Percentiles rank a stretch among this genome's conserved stretches.
Conservation (phyloP, 2,888 invertebrate genomes). For the Nomada goodeniana region DNA sequence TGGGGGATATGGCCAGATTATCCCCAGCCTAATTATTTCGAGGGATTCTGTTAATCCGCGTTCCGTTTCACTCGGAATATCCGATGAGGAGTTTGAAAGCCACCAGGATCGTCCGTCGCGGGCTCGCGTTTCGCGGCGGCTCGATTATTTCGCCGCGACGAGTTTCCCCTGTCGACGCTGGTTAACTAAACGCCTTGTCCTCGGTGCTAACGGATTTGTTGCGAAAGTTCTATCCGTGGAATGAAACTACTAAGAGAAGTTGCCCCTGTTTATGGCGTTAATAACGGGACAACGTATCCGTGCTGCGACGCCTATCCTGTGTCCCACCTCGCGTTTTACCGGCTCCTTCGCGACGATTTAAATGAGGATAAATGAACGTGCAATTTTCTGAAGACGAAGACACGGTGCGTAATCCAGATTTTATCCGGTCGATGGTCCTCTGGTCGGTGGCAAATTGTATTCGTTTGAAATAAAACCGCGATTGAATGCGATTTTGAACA, state of each 20-base stretch:
- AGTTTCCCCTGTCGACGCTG: constrained; percentile 28
- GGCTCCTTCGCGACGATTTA: not conserved
- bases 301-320: not conserved
- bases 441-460: no score
- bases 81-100: constrained; percentile 48
- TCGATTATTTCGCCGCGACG: constrained; percentile 38
- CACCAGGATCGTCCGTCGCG: not conserved
- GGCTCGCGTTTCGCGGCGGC: constrained; percentile 9
- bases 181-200: constrained; percentile 40
- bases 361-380: no score
- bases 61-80: constrained; percentile 49
- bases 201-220: constrained; percentile 19
- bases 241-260: constrained; percentile 17
- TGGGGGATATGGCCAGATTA: constrained; percentile 47
- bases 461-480: not conserved
- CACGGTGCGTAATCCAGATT: no score
- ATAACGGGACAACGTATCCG: constrained; percentile 37
- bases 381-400: no score
- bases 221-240: constrained; percentile 1
- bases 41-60: constrained; percentile 57
- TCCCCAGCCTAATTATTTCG: constrained; percentile 59
- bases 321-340: not conserved
- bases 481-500: not conserved
- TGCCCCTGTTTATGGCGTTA: constrained; percentile 27
- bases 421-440: no score